These are phyloP conservation scores for Actinopyga echinites DNA, from an alignment of 53 echinoderm and acorn worm genomes.

Conservation along the genomic window DNA sequence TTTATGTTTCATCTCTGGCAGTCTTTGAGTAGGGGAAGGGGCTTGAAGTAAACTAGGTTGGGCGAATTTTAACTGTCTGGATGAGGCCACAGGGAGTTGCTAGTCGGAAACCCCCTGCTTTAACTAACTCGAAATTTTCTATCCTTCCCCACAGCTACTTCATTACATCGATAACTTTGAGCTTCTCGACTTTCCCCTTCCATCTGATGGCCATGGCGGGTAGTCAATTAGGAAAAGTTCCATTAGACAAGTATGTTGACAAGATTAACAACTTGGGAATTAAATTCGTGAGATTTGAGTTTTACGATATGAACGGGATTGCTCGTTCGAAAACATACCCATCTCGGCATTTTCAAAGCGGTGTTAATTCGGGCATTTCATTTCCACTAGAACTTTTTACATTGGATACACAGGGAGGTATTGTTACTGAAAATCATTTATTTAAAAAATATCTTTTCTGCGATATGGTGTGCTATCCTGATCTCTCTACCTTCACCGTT, in stretches of 20 bases:
- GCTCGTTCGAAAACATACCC: constrained; percentile 62
- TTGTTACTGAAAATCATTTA: background rate
- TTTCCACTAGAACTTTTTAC: constrained; percentile 41
- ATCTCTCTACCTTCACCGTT: constrained; percentile 13
- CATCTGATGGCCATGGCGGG: no score
- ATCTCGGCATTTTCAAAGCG: constrained; percentile 48
- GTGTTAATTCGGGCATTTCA: constrained; percentile 18
- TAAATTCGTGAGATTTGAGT: constrained; percentile 63
- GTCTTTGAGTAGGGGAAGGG: no score
- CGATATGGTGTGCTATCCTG: background rate
- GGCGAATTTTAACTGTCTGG: no score
- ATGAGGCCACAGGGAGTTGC: no score
- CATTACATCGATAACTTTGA: no score
- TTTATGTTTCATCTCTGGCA: no score
- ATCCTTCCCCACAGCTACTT: no score
- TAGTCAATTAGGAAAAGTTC: no score
- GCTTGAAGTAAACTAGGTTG: no score
- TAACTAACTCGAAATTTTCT: no score
- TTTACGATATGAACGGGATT: constrained; percentile 54
- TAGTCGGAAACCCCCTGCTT: no score
- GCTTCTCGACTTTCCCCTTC: no score
- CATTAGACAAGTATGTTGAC: background rate
- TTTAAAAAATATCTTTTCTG: background rate
- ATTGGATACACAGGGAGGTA: constrained; percentile 5
- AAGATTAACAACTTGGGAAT: constrained; percentile 45